A percentile compares a stretch with the other conserved stretches of the same genome.
These are phyloP conservation scores for Solen grandis DNA, from an alignment of 1,140 invertebrate species.

Conservation along the genomic window DNA sequence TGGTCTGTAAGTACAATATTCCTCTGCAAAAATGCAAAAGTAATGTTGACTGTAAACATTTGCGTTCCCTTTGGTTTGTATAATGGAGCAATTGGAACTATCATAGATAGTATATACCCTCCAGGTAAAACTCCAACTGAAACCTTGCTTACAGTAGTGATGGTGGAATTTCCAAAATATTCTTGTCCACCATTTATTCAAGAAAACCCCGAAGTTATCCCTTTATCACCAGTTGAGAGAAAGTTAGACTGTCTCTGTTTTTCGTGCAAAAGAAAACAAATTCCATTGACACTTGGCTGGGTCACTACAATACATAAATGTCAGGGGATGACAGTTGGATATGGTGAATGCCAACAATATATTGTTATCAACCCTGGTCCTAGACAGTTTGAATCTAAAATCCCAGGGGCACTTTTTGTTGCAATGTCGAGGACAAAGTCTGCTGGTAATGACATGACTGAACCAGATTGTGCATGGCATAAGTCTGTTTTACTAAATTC, in stretches of 20 bases:
- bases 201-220: conserved; percentile 21
- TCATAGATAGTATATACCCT: conserved; percentile 51
- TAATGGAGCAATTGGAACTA: conserved; percentile 43
- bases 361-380: conserved; percentile 60
- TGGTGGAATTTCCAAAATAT: conserved; percentile 48
- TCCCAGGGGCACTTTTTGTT: conserved; percentile 57
- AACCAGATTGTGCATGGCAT: conserved; percentile 56
- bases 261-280: conserved; percentile 58
- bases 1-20: conserved; percentile 3
- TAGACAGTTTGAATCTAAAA: conserved; percentile 50
- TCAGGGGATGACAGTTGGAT: conserved; percentile 59
- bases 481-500: conserved; percentile 26
- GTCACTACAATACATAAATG: conserved; percentile 56
- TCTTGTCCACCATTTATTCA: conserved; percentile 36
- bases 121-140: conserved; percentile 21
- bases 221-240: conserved; percentile 34
- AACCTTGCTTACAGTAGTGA: conserved; percentile 31
- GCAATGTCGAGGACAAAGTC: conserved; percentile 52
- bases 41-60: conserved; percentile 54
- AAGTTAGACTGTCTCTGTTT: conserved; percentile 39
- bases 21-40: conserved; percentile 44
- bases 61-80: conserved; percentile 47
- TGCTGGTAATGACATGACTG: not conserved
- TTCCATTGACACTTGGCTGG: conserved; percentile 58
- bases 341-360: conserved; percentile 40